Base-by-base conservation (phyloP, 2,797 vertebrate species). In the Acanthis flammea region DNA sequence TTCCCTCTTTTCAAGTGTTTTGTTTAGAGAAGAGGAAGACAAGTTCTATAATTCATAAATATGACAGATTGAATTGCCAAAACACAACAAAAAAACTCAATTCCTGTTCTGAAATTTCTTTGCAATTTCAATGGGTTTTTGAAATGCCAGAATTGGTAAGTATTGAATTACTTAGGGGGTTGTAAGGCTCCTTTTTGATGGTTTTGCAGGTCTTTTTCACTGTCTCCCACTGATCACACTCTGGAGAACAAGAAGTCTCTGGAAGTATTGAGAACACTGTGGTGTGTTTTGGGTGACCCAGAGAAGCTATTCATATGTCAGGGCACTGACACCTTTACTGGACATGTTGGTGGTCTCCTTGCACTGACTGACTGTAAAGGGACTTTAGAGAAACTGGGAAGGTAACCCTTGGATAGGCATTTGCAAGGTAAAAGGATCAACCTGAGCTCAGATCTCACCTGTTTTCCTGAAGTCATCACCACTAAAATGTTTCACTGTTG, bases 201-300 rank as follows among this genome's bases (percentile, higher is more conserved):
- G 16, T 62, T 80, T 85, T 87, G 5, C 48, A 45, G 30, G 6
- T 35, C 4, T 87, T 87, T 84, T 47, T 78, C 50, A 25, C 48
- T 30, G 14, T 28, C 2, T 51, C n/a, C 13, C 12, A 27, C 31
- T 58, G 41, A 80, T 33, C 53, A 44, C 18, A 21, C 12, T 51
- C 24, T 30, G 42, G 19, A 68, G 42, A 80, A 22, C 12, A 76
- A 51, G 14, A 7, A 65, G 23, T 16, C 27, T 67, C n/a, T 33
- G 13, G 7, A 65, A 61, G 8, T 28, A 47, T 14, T n/a, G 14
- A 84, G 27, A 25, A 10, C 21, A n/a, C 5, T 1, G 0, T 1
- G 1, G 12, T 35, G 31, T 33, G 18, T 3, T 1, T 39, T 47
- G 51, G 19, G 22, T 61, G 74, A 60, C 22, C 33, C 28, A 44